These are phyloP conservation scores for Liasis olivaceus DNA, from an alignment of 2,797 vertebrate genomes.

Conservation along the genomic window DNA sequence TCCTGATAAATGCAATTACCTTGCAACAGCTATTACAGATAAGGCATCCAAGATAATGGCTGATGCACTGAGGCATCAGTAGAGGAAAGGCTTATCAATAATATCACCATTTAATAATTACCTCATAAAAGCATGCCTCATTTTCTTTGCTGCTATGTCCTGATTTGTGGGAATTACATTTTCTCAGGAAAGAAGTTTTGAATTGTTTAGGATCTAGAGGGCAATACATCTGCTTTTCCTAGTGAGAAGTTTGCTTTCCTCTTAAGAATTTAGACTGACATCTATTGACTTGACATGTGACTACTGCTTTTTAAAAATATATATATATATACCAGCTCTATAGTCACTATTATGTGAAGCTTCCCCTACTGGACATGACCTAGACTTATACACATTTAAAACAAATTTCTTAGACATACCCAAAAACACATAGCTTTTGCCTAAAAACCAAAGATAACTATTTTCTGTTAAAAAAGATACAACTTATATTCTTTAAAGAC, in stretches of 20 bases:
- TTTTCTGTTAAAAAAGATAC: not conserved
- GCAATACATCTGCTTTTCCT: constrained; percentile 36
- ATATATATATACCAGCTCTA: constrained; percentile 48
- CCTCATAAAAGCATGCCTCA: not conserved
- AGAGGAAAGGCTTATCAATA: not conserved
- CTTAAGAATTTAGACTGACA: constrained; percentile 65
- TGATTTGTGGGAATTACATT: constrained; percentile 42
- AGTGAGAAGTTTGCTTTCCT: constrained; percentile 62
- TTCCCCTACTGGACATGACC: constrained; percentile 41
- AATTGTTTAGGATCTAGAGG: constrained; percentile 50
- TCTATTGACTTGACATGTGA: constrained; percentile 63
- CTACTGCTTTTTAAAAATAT: constrained; percentile 38
- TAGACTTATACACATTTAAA: constrained; percentile 34
- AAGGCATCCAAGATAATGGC: not conserved
- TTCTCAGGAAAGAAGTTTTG: constrained; percentile 30
- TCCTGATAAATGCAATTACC: not conserved
- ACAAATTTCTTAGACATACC: constrained; percentile 37
- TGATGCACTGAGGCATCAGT: not conserved
- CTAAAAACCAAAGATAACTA: not conserved
- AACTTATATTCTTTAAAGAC: constrained; percentile 4
- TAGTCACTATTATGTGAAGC: constrained; percentile 27
- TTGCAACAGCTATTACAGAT: not conserved
- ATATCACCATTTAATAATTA: not conserved
- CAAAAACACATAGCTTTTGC: not conserved
- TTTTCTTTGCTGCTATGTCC: not conserved